phyloP scores from a whole-genome alignment of 2,888 invertebrate species.

The Galeruca laticollis region DNA sequence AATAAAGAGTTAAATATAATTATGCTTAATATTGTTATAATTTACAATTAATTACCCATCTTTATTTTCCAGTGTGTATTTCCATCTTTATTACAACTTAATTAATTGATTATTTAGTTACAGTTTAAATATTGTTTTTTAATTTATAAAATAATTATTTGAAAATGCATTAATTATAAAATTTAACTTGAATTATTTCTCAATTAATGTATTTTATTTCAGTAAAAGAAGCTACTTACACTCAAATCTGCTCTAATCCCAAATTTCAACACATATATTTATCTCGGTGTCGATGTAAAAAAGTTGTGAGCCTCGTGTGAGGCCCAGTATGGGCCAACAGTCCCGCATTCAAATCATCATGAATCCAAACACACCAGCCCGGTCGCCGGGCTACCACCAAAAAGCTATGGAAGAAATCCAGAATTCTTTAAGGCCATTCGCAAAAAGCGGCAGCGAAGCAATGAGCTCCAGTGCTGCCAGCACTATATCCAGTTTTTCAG shows the following conservation, averaged over 20 bases:
- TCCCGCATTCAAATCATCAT: constrained; percentile 70
- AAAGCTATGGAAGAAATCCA: constrained; percentile 90
- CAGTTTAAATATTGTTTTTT: too few species aligned
- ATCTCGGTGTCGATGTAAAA: constrained; percentile 23
- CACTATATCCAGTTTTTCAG: constrained; percentile 76
- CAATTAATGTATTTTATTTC: not conserved
- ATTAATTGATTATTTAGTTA: too few species aligned
- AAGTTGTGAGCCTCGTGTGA: constrained; percentile 44
- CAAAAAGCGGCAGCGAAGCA: constrained; percentile 72
- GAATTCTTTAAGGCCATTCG: constrained; percentile 85
- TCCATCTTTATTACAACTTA: too few species aligned
- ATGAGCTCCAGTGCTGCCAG: constrained; percentile 82
- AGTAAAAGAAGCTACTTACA: not conserved
- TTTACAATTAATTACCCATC: too few species aligned
- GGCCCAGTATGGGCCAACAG: constrained; percentile 71
- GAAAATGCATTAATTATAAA: too few species aligned
- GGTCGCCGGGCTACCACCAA: constrained; percentile 82
- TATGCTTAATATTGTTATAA: too few species aligned
- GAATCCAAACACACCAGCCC: constrained; percentile 73
- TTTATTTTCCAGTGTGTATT: too few species aligned
- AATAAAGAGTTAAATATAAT: too few species aligned
- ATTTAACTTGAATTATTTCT: too few species aligned
- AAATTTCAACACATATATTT: constrained; percentile 22
- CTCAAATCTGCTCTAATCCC: not conserved
- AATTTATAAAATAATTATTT: too few species aligned